phyloP scores from a whole-genome alignment of 1,140 invertebrate genomes.

The Onthophagus taurus region DNA sequence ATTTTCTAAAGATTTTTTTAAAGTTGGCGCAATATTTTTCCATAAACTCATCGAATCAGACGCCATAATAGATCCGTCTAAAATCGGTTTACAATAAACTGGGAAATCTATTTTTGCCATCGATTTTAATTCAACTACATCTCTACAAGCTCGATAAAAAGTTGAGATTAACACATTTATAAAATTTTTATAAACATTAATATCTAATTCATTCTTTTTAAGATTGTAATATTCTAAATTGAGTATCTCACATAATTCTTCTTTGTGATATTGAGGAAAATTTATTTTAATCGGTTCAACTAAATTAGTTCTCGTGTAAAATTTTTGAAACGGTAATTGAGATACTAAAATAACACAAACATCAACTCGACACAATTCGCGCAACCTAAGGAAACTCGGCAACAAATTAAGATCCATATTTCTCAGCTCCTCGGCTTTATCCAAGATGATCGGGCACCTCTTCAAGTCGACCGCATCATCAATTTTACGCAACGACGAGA shows the following conservation, averaged over 20 bases:
- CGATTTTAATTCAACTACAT: conserved; percentile 69
- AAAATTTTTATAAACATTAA: conserved; percentile 67
- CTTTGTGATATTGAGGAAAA: conserved; percentile 73
- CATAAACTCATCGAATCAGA: conserved; percentile 61
- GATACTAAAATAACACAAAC: conserved; percentile 69
- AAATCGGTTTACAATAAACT: conserved; percentile 67
- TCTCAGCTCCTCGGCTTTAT: conserved; percentile 68
- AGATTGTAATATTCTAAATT: conserved; percentile 37
- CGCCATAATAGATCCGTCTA: conserved; percentile 44
- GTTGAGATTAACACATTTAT: conserved; percentile 70
- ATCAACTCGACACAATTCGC: conserved; percentile 61
- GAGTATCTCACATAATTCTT: conserved; percentile 68
- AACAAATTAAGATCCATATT: conserved; percentile 63
- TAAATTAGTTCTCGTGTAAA: conserved; percentile 55
- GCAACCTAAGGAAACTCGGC: conserved; percentile 57
- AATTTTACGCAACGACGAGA: conserved; percentile 45
- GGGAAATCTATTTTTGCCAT: conserved; percentile 59
- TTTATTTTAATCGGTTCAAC: conserved; percentile 64
- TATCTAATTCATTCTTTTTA: conserved; percentile 39
- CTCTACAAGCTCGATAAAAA: conserved; percentile 70
- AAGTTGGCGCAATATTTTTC: conserved; percentile 63
- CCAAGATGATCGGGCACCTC: conserved; percentile 57
- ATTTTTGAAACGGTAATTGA: conserved; percentile 73
- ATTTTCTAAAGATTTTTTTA: conserved; percentile 64
- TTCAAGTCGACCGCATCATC: conserved; percentile 32